Evolutionary conservation across 2,797 vertebrate species (phyloP).

Genomic region (Garrulus glandarius): DNA sequence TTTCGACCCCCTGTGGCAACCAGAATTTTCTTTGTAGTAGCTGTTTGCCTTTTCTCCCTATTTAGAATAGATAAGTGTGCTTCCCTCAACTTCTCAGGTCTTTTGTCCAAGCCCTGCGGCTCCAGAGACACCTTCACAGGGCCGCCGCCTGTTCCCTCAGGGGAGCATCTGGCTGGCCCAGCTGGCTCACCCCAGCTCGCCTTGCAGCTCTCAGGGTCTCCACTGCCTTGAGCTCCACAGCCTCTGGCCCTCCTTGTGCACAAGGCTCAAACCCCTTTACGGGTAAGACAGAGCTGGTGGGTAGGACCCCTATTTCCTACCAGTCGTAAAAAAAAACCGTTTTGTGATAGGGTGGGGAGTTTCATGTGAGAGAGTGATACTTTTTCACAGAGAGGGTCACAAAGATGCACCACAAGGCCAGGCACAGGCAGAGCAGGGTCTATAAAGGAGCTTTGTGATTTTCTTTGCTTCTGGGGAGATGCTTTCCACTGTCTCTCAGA

Average conservation of each 20-base stretch:
- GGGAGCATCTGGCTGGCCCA: neutral
- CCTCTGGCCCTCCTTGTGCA: neutral
- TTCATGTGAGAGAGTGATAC: neutral
- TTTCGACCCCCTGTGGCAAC: neutral
- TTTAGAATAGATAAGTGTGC: neutral
- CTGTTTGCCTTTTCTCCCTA: neutral
- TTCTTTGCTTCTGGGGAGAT: neutral
- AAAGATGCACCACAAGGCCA: neutral
- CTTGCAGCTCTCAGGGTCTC: neutral
- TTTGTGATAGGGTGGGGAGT: neutral
- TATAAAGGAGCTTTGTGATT: neutral
- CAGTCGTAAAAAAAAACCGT: accelerated
- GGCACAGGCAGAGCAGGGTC: neutral
- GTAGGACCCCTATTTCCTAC: neutral
- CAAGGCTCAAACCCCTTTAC: neutral
- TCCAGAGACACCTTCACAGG: neutral
- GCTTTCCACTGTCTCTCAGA: neutral
- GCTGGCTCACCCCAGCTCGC: accelerated
- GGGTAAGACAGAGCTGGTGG: neutral
- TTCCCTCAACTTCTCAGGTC: neutral
- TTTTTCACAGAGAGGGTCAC: neutral
- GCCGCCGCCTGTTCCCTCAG: neutral
- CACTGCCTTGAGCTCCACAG: neutral
- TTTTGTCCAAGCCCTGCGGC: neutral
- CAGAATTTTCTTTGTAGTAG: neutral